phyloP scores from a whole-genome alignment of 2,113 vertebrate species.

The Syrrhaptes paradoxus region DNA sequence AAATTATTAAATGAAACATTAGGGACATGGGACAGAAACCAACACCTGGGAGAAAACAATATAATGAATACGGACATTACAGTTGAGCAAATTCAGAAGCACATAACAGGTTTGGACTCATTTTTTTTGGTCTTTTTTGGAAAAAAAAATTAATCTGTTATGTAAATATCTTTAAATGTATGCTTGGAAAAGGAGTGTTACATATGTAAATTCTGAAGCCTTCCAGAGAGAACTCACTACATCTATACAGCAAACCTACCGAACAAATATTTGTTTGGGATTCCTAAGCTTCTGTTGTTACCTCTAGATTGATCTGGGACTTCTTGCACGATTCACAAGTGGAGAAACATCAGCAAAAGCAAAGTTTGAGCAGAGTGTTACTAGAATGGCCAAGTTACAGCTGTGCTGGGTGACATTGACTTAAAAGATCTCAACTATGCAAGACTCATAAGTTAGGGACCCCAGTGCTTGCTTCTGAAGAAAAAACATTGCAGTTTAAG shows the following conservation, averaged over 20 bases:
- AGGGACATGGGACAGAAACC: background rate
- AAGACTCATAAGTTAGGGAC: background rate
- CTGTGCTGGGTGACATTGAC: background rate
- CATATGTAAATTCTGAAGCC: background rate
- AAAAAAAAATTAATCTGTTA: background rate
- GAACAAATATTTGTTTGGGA: background rate
- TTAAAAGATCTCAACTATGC: background rate
- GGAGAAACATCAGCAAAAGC: background rate
- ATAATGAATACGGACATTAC: background rate
- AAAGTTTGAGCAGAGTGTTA: background rate
- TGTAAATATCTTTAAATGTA: background rate
- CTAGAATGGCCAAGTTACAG: conserved; percentile 1
- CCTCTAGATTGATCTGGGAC: background rate
- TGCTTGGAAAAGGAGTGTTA: background rate
- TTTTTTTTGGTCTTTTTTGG: background rate
- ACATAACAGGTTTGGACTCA: background rate
- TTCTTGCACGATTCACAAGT: background rate
- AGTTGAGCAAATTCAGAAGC: background rate
- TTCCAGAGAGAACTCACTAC: background rate
- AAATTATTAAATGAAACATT: background rate
- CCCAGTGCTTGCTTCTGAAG: conserved; percentile 11
- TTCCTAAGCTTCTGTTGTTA: background rate
- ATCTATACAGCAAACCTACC: background rate
- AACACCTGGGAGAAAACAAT: background rate
- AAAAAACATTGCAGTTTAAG: background rate